These are phyloP conservation scores for Diceros bicornis DNA, from an alignment of 2,797 vertebrate species.

Conservation along the genomic window DNA sequence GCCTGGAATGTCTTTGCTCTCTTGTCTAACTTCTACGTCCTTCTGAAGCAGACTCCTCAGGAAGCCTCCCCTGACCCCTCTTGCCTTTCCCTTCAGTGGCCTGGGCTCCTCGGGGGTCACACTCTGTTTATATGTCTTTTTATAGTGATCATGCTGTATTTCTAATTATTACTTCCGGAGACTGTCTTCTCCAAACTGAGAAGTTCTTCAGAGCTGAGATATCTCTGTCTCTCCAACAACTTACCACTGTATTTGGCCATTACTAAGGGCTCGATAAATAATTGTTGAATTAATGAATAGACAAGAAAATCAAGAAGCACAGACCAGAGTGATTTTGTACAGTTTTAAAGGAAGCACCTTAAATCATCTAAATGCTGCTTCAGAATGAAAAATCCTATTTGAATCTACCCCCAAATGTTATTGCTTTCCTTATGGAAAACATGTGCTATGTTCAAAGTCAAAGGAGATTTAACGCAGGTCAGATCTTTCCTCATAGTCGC, in stretches of 20 bases:
- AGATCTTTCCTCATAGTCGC: neutral
- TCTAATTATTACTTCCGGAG: neutral
- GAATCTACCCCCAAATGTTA: neutral
- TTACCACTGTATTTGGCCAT: neutral
- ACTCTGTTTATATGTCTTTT: neutral
- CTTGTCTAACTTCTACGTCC: neutral
- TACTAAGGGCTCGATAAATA: neutral
- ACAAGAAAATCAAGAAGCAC: neutral
- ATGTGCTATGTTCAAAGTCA: neutral
- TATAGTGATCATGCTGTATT: neutral
- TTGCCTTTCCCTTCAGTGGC: neutral
- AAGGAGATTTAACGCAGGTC: neutral
- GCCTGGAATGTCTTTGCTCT: neutral
- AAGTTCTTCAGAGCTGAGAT: neutral
- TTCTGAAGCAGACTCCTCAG: neutral
- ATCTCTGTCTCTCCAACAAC: neutral
- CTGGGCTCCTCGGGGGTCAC: neutral
- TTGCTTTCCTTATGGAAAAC: constrained; percentile 11
- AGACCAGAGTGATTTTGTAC: neutral
- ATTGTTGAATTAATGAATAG: neutral
- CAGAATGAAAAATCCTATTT: neutral
- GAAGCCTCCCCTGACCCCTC: neutral
- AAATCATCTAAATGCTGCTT: neutral
- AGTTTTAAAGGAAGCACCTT: neutral
- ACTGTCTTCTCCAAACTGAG: neutral